Evolutionary conservation across 2,797 vertebrate genomes (phyloP), one percentile per base, ranked within the genome.

Genomic region (Helarctos malayanus): DNA sequence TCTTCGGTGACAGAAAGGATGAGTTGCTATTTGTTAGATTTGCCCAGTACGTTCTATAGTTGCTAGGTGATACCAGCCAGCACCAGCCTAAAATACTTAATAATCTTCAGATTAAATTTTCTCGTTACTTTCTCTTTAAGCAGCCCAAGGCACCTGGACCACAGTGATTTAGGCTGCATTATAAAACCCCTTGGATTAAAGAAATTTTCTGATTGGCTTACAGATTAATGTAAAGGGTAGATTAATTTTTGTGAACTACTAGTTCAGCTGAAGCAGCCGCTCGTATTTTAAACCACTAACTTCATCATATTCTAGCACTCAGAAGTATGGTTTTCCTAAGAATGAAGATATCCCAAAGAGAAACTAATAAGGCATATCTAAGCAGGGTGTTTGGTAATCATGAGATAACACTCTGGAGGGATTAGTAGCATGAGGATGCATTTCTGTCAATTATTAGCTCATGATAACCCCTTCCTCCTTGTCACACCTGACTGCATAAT

Each of bases 91-190:
- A 98, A 98, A 98, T 98, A 97, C 91, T 97, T 97, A 98, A 97
- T 97, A 98, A 98, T 96, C 96, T 98, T 95, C 96, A 91, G 89
- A 98, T 98, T 98, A 98, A 97, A 98, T 98, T 98, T 98, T 95
- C 98, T 97, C 57, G 78, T 98, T 98, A 97, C 92, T 98, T 98
- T 98, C 98, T 92, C 96, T 98, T 97, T 98, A 98, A 98, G 96
- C 45, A 95, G 78, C 71, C 41, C 38, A 94, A 98, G 85, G 68
- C 93, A 98, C 97, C 97, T 98, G 97, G 95, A 96, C 81, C 93
- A 95, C 49, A 19, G 56, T 94, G 97, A 98, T 98, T 98, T 98
- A 96, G 96, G 97, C 12, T 97, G 71, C 32, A 94, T 98, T 98
- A 97, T 89, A 98, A 98, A 98, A 93, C 80, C 95, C 47, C 93